Conservation (phyloP, 1,140 invertebrate genomes). For the Platorchestia sp. region DNA sequence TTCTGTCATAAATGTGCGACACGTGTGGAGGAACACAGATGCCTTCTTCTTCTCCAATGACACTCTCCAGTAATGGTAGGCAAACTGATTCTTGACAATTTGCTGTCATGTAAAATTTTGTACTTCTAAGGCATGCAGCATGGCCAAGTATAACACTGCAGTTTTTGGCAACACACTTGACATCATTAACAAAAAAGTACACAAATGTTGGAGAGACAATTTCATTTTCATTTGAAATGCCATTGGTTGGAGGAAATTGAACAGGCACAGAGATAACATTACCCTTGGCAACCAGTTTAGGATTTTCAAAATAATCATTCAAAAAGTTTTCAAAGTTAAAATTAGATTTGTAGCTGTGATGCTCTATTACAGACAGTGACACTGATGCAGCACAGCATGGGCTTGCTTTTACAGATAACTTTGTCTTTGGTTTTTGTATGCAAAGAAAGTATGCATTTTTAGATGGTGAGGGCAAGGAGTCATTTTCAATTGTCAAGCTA, state of each 20-base stretch:
- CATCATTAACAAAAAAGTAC: background rate
- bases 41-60: background rate
- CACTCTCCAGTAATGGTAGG: background rate
- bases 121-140: background rate
- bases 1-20: background rate
- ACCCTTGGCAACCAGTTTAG: background rate
- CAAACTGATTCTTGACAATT: constrained; percentile 7
- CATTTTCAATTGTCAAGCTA: background rate
- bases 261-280: background rate
- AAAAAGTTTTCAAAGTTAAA: background rate
- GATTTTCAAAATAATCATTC: constrained; percentile 35
- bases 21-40: background rate
- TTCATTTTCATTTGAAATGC: background rate
- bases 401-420: background rate
- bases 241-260: background rate
- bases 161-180: background rate
- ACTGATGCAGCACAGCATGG: constrained; percentile 10
- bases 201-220: background rate
- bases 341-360: background rate
- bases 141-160: background rate
- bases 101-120: background rate
- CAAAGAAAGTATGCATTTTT: background rate
- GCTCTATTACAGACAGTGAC: constrained; percentile 11
- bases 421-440: background rate
- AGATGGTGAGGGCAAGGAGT: background rate